phyloP scores from a whole-genome alignment of 2,797 vertebrate genomes.

The Ibycter americanus region DNA sequence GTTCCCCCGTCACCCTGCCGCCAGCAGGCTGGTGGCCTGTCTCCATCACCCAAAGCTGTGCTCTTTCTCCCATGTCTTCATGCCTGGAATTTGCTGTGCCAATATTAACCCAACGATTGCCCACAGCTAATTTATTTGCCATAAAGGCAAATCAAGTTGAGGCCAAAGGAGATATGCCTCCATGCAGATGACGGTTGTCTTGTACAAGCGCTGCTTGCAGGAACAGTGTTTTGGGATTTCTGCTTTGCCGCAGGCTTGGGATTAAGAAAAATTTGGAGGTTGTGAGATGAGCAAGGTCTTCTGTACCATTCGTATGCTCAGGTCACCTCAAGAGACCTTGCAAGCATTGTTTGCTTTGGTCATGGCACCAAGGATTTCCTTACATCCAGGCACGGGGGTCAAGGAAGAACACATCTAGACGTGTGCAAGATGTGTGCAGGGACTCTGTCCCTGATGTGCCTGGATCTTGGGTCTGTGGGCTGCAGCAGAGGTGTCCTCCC shows the following conservation, averaged over 20 bases:
- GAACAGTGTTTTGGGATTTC: not conserved
- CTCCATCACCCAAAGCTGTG: not conserved
- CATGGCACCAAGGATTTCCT: not conserved
- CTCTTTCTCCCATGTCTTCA: not conserved
- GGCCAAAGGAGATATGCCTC: not conserved
- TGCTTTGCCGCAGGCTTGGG: not conserved
- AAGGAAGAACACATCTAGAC: not conserved
- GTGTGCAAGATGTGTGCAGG: accelerated
- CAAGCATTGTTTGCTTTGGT: not conserved
- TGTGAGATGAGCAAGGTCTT: not conserved
- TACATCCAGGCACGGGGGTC: not conserved
- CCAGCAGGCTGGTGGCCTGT: not conserved
- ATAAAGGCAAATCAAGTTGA: not conserved
- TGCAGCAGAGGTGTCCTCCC: not conserved
- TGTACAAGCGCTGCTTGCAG: not conserved
- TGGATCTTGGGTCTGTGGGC: not conserved
- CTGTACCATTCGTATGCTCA: accelerated
- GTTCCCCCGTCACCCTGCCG: not conserved
- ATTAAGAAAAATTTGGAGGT: not conserved
- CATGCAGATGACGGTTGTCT: not conserved
- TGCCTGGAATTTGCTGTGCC: not conserved
- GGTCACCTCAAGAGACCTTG: not conserved
- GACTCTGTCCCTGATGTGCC: not conserved
- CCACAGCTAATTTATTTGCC: not conserved
- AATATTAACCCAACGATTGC: not conserved